Base-by-base conservation (phyloP, 2,113 vertebrate genomes). In the Varanus komodoensis region DNA sequence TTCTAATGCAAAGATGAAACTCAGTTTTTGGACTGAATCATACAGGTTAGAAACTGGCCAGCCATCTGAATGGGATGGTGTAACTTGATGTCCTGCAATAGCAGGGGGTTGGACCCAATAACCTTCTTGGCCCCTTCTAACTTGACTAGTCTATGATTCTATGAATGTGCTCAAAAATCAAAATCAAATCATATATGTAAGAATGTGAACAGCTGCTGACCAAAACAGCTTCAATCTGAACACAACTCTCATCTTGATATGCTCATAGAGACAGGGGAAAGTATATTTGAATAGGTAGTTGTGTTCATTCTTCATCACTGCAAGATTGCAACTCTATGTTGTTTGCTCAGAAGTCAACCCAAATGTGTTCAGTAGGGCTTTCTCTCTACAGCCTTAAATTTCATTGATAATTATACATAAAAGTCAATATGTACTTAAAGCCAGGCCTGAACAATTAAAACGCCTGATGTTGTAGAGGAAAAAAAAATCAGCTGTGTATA, bases 31-130 rank as follows among this genome's bases (percentile, higher is more conserved):
- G 71, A 29, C 44, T 90, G 9, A 91, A 87, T 1, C 52, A 90
- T 90, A 87, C 90, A 89, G 91, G 91, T 87, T 25, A 93, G 9
- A 23, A 50, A 44, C 38, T 44, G 38, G 38, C 38, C 38, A 44
- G 38, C 38, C 38, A 44, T 44, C 38, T 44, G 38, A 44, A 44
- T 44, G 38, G 38, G 38, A 44, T 44, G 38, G 38, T 44, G 38
- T 44, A 44, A 44, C 38, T 44, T 44, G 38, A 3, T 44, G 38
- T 44, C 38, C 38, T 44, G 38, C 38, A 44, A 44, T 44, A 44
- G 38, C 38, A 44, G 38, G 38, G 38, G 38, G 38, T 44, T 44
- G 38, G 38, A 44, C 38, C 38, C 38, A 44, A 44, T 44, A 44
- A 44, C 38, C 38, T 44, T 44, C 38, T 2, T 44, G 38, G 38